Base-by-base conservation (phyloP, 23 tunicate genomes). In the Styela plicata region DNA sequence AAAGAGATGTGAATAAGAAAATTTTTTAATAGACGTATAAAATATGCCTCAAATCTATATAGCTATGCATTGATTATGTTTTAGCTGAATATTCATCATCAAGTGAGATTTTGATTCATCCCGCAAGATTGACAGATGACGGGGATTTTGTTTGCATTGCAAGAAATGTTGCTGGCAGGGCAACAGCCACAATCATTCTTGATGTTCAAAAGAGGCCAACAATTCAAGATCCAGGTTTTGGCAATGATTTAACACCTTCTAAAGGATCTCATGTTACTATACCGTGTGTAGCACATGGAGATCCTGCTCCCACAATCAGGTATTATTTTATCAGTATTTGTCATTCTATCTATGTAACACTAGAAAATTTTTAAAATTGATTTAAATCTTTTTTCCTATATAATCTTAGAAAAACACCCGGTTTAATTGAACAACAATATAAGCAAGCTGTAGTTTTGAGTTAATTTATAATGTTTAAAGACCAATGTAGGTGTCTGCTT, bases 241-340 rank as follows among this genome's bases (percentile, higher is more conserved):
- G 33, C 13, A 44, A n/a, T 13, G 31, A 36, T 44, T 30, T 76
- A 26, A 76, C 81, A 7, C 81, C 81, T 13, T 76, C 81, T 10
- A 36, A 57, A 17, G 81, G 81, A 53, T 20, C 81, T 52, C 64
- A 76, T 32, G 68, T 87, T 27, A 63, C 76, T 5, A 66, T 93
- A 1, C 79, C 89, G 24, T 93, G 98, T 78, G 85, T 83, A 33
- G 98, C 98, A 25, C 75, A 83, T 69, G 98, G 98, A 0, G 98
- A 93, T 67, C 98, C 99, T 5, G 71, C 74, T 24, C 99, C 99
- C 3, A 85, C 82, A 19, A 82, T 96, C 30, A 82, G 96, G 94
- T 96, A n/a, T n/a, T n/a, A n/a, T n/a, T n/a, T n/a, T n/a, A n/a
- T n/a, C n/a, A n/a, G n/a, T n/a, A n/a, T n/a, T n/a, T n/a, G n/a